These are phyloP conservation scores for Origma solitaria DNA, from an alignment of 2,113 vertebrate genomes.

Conservation along the genomic window DNA sequence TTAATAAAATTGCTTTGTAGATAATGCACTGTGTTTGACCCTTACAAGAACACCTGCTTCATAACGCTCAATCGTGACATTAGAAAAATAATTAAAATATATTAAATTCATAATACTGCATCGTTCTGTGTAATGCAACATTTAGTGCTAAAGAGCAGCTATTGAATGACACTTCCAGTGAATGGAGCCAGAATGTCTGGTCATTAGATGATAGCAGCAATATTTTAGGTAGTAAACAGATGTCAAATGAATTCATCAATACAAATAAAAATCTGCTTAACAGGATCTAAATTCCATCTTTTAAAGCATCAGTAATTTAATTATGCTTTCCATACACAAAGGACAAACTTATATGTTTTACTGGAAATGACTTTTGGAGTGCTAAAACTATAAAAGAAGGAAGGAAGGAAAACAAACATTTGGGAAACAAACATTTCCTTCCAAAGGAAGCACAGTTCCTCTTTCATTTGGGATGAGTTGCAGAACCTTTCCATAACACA, in stretches of 20 bases:
- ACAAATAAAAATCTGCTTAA: slow-evolving; percentile 47
- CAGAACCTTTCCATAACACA: not conserved
- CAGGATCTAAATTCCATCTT: slow-evolving; percentile 31
- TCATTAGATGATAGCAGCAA: slow-evolving; percentile 53
- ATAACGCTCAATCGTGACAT: not conserved
- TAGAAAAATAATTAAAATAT: slow-evolving; percentile 55
- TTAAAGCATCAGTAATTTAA: slow-evolving; percentile 40
- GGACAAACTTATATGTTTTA: not conserved
- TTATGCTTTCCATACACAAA: not conserved
- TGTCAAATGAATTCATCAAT: slow-evolving; percentile 66
- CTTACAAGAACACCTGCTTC: slow-evolving; percentile 22
- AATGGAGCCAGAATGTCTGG: slow-evolving; percentile 66
- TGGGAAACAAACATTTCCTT: not conserved
- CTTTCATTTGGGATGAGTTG: not conserved
- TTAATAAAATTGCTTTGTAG: not conserved
- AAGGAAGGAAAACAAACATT: not conserved
- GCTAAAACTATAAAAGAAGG: not conserved
- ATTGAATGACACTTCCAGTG: slow-evolving; percentile 47
- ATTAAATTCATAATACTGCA: slow-evolving; percentile 30
- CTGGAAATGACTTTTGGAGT: not conserved
- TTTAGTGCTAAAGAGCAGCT: slow-evolving; percentile 45
- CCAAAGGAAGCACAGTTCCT: not conserved
- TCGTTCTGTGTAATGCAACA: slow-evolving; percentile 27
- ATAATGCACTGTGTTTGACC: slow-evolving; percentile 8
- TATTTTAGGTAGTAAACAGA: slow-evolving; percentile 64